Conservation (phyloP, 2,888 invertebrate genomes). For the Phrixothrix hirtus region DNA sequence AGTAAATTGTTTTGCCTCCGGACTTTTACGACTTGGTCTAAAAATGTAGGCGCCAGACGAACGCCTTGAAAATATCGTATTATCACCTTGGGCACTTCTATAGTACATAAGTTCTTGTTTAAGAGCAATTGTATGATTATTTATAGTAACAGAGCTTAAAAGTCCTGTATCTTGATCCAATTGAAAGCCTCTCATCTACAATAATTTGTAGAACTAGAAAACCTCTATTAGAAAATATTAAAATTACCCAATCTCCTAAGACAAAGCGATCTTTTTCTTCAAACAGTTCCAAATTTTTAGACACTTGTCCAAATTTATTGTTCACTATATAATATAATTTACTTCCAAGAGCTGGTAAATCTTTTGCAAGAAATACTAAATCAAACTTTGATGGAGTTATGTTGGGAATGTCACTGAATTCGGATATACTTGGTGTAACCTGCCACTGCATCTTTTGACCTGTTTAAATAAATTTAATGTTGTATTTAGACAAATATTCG, state of each 20-base stretch:
- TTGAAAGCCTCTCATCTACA: slow-evolving; percentile 49
- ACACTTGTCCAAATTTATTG: slow-evolving; percentile 51
- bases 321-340: slow-evolving; percentile 62
- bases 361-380: slow-evolving; percentile 67
- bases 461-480: no score
- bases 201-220: background rate
- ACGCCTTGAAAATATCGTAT: slow-evolving; percentile 55
- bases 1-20: slow-evolving; percentile 41
- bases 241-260: slow-evolving; percentile 1
- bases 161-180: slow-evolving; percentile 55
- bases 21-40: slow-evolving; percentile 59
- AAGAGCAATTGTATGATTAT: slow-evolving; percentile 53
- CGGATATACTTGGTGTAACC: slow-evolving; percentile 27
- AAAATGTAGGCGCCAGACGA: slow-evolving; percentile 75
- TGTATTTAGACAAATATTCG: no score
- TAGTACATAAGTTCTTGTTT: slow-evolving; percentile 76
- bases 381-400: slow-evolving; percentile 56
- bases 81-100: slow-evolving; percentile 58
- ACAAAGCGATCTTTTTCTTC: background rate
- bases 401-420: slow-evolving; percentile 26
- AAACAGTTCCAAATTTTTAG: background rate
- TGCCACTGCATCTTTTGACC: slow-evolving; percentile 45
- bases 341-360: slow-evolving; percentile 69
- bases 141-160: slow-evolving; percentile 56
- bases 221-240: background rate